These are phyloP conservation scores for Drosophila paucipuncta DNA, from an alignment of 2,888 invertebrate genomes.

Conservation along the genomic window DNA sequence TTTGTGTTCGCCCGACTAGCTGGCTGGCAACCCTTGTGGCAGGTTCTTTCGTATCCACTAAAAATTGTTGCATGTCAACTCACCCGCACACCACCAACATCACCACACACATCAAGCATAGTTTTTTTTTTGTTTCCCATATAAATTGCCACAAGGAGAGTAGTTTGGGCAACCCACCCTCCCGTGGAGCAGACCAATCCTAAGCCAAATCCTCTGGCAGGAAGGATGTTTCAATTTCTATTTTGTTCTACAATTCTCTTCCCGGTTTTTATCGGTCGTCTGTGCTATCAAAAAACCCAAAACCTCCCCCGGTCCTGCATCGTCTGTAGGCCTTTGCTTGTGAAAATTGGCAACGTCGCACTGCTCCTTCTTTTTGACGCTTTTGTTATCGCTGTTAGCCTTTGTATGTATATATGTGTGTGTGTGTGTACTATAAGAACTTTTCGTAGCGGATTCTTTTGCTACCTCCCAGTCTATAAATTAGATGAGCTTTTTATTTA, in stretches of 20 bases:
- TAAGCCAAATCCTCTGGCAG: slow-evolving; percentile 40
- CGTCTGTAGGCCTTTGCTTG: slow-evolving; percentile 30
- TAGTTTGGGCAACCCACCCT: slow-evolving; percentile 57
- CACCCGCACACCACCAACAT: slow-evolving; percentile 31
- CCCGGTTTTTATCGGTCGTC: slow-evolving; percentile 70
- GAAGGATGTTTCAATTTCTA: slow-evolving; percentile 83
- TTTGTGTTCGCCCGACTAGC: slow-evolving; percentile 34
- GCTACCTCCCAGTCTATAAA: slow-evolving; percentile 48
- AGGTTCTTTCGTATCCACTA: slow-evolving; percentile 63
- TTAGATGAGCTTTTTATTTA: slow-evolving; percentile 65
- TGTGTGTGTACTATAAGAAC: slow-evolving; percentile 1
- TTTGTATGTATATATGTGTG: not conserved
- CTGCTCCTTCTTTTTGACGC: slow-evolving; percentile 17
- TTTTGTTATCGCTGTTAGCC: slow-evolving; percentile 36
- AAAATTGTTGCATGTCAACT: slow-evolving; percentile 77
- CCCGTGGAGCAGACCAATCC: slow-evolving; percentile 5
- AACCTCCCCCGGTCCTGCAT: slow-evolving; percentile 31
- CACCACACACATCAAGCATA: slow-evolving; percentile 33
- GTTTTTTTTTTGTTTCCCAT: slow-evolving; percentile 39
- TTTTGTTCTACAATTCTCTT: slow-evolving; percentile 75
- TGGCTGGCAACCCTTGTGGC: slow-evolving; percentile 75
- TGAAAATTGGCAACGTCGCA: slow-evolving; percentile 74
- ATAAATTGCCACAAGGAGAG: slow-evolving; percentile 56
- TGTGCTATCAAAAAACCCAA: slow-evolving; percentile 57
- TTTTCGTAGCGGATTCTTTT: slow-evolving; percentile 33